Conservation (phyloP, 2,888 invertebrate species). For the Rutpela maculata region DNA sequence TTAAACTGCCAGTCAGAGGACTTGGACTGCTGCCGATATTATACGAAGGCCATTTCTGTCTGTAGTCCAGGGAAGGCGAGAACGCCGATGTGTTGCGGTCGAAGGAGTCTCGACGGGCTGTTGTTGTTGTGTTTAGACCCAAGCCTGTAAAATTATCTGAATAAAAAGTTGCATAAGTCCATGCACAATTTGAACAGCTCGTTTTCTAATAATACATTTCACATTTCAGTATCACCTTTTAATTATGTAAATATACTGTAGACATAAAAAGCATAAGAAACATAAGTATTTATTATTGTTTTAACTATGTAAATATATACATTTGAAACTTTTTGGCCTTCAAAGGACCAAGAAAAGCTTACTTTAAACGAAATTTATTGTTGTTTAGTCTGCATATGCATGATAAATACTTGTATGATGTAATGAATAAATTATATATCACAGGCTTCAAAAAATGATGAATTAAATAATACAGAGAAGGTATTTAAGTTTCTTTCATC, state of each 20-base stretch:
- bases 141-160: constrained; percentile 74
- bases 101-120: constrained; percentile 86
- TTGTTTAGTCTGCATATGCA: too few relatives aligned
- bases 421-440: too few relatives aligned
- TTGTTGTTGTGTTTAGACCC: constrained; percentile 80
- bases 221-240: not conserved
- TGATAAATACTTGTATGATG: too few relatives aligned
- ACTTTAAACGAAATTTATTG: too few relatives aligned
- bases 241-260: not conserved
- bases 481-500: too few relatives aligned
- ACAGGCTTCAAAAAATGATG: too few relatives aligned
- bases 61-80: constrained; percentile 85
- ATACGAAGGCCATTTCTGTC: constrained; percentile 78
- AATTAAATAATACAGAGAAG: too few relatives aligned
- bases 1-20: constrained; percentile 76
- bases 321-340: too few relatives aligned
- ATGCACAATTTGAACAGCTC: not conserved
- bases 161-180: constrained; percentile 45
- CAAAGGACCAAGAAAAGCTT: too few relatives aligned
- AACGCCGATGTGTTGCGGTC: constrained; percentile 86
- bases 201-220: not conserved
- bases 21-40: constrained; percentile 76
- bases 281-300: too few relatives aligned
- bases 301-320: too few relatives aligned
- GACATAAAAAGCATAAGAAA: too few relatives aligned